Evolutionary conservation across 2,888 invertebrate species (phyloP), one percentile per base, ranked within the genome.

Genomic region (Drosophila differens): DNA sequence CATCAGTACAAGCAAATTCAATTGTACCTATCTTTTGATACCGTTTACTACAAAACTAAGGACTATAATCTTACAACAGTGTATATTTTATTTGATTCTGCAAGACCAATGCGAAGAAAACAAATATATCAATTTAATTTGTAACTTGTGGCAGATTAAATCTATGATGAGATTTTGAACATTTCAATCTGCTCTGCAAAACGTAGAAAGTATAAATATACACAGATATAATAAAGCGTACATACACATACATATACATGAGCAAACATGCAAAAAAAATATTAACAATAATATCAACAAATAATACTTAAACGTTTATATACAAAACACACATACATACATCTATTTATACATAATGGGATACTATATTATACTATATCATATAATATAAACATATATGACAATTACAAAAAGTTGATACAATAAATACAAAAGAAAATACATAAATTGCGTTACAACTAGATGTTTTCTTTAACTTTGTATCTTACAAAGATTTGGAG

Each of bases 1-100:
- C 54, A 47, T 52, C 49, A 64, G 35, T 80, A 75, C 76, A 69
- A 86, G 82, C 76, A 58, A 78, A 89, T 83, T 91, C 85, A 87
- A 90, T 85, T 91, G 89, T 90, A 90, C 89, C 89, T 90, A 90
- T 90, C 89, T 90, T 90, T 90, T 90, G 89, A 90, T 90, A 91
- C 89, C 85, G 90, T 87, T 89, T 88, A 90, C 89, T 91, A 91
- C 91, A 91, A 89, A 90, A 83, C 91, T 85, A 90, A 87, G 85
- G 91, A 91, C 91, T 90, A 90, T 90, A 91, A 90, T 83, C 87
- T 72, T 84, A 86, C 88, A 74, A 57, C 58, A 79, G 81, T 81
- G 67, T 76, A 81, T 51, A 70, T 67, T 67, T 74, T 28, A 58
- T 69, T 79, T 88, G 55, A 76, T 59, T 81, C 81, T 76, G 86